Conservation (phyloP, 2,888 invertebrate species). For the Eubasilissa splendida region DNA sequence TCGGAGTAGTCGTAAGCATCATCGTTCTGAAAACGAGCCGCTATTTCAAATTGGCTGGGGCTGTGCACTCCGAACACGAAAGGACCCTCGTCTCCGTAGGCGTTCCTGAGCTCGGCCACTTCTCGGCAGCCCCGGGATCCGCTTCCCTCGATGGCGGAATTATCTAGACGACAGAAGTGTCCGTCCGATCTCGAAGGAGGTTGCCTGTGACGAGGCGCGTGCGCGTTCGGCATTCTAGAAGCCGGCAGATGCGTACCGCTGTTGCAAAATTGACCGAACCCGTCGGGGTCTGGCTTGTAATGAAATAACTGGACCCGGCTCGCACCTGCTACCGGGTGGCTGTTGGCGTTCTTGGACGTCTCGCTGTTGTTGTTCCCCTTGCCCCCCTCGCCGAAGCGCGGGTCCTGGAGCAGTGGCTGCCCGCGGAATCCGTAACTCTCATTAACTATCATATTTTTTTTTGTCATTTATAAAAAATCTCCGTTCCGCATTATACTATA, state of each 20-base stretch:
- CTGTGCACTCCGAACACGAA: slow-evolving; percentile 77
- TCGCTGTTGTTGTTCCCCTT: slow-evolving; percentile 45
- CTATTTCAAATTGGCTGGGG: slow-evolving; percentile 70
- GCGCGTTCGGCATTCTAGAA: slow-evolving; percentile 24
- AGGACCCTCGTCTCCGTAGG: slow-evolving; percentile 68
- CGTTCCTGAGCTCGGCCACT: not conserved
- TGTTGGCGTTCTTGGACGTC: slow-evolving; percentile 43
- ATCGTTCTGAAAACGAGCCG: slow-evolving; percentile 65
- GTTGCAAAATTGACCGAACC: slow-evolving; percentile 40
- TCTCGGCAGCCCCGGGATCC: not conserved
- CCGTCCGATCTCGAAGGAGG: slow-evolving; percentile 4
- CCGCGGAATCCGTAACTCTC: slow-evolving; percentile 27
- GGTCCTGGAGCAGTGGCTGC: slow-evolving; percentile 28
- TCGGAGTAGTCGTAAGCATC: slow-evolving; percentile 70
- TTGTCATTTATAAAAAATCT: not conserved
- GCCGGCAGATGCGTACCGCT: slow-evolving; percentile 44
- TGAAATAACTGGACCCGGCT: slow-evolving; percentile 37
- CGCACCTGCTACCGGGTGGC: slow-evolving; percentile 48
- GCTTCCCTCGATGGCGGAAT: not conserved
- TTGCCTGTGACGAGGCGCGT: slow-evolving; percentile 5
- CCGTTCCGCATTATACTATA: too few relatives aligned
- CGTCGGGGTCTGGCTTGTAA: slow-evolving; percentile 6
- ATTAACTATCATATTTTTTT: slow-evolving; percentile 40
- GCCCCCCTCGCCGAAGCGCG: not conserved
- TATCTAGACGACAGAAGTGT: slow-evolving; percentile 7